Base-by-base conservation (phyloP, 2,113 vertebrate species). In the Paradoxurus hermaphroditus region DNA sequence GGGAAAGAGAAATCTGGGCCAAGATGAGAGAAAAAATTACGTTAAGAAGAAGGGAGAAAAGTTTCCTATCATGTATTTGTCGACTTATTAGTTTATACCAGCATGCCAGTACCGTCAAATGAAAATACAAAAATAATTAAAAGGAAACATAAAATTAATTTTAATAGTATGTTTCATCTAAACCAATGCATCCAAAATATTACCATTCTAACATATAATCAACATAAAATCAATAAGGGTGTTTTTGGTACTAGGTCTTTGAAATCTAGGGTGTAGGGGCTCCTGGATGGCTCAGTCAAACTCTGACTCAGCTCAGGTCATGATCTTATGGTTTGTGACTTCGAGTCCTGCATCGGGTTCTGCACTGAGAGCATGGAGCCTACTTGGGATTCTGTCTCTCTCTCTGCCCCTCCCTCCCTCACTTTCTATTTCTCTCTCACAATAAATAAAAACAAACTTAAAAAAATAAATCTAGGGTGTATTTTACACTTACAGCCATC, bases 81-180 rank as follows among this genome's bases (percentile, higher is more conserved):
- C 34, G 84, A 68, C 2, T 39, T 51, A 86, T 25, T 70, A 65
- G n/a, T 88, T 51, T 86, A 63, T 46, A 85, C 23, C 44, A 91
- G 27, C 82, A 63, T 46, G 82, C 23, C 44, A 91, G 27, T 36
- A 12, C 3, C 56, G 14, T 68, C 65, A 25, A 46, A 51, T 56
- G 46, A 39, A 89, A 95, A 67, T 63, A 41, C 3, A 78, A 94
- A 86, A 89, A 92, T 89, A 86, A 82, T 84, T 70, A 31, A 94
- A 86, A 95, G 62, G 34, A 82, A 88, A 34, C 65, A 46, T 77
- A 9, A 82, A 92, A 79, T 46, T 67, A 81, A 86, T 83, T 79
- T 93, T 63, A 83, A n/a, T 23, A 77, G 49, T 65, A 16, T 9
- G 72, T 90, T 96, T 95, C 4, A 92, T 16, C 36, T 67, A 97